These are phyloP conservation scores for Chironomus striatipennis DNA, from an alignment of 1,140 invertebrate species.

Conservation along the genomic window DNA sequence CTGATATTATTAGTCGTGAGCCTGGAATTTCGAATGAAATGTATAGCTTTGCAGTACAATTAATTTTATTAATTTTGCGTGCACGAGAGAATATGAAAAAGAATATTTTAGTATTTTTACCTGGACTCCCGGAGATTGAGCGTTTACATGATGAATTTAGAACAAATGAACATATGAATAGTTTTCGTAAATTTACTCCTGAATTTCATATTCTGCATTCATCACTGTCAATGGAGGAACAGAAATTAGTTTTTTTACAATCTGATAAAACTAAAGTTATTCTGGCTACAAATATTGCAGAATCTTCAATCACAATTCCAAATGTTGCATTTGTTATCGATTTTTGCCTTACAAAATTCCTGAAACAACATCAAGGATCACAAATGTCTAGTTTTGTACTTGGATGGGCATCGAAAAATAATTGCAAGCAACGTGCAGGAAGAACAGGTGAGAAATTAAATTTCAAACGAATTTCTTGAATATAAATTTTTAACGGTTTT, in stretches of 20 bases:
- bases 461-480: no score
- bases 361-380: conserved; percentile 61
- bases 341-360: conserved; percentile 84
- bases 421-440: conserved; percentile 82
- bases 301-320: conserved; percentile 88
- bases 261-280: conserved; percentile 69
- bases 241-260: conserved; percentile 45
- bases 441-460: conserved; percentile 50
- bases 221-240: conserved; percentile 59
- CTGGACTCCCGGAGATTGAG: conserved; percentile 77
- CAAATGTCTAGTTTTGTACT: conserved; percentile 74
- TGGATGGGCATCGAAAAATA: conserved; percentile 81
- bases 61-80: conserved; percentile 51
- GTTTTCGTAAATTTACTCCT: conserved; percentile 27
- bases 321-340: conserved; percentile 50
- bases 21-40: conserved; percentile 46
- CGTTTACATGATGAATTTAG: neutral
- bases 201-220: conserved; percentile 62
- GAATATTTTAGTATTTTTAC: conserved; percentile 78
- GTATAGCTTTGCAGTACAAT: conserved; percentile 49
- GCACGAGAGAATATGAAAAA: conserved; percentile 35
- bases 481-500: no score
- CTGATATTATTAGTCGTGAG: conserved; percentile 31
- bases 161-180: neutral
- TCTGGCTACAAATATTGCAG: conserved; percentile 91